A percentile compares a stretch with the other conserved stretches of the same genome.
Evolutionary conservation across 2,113 vertebrate genomes (phyloP).

Genomic region (Pachyramphus minor): DNA sequence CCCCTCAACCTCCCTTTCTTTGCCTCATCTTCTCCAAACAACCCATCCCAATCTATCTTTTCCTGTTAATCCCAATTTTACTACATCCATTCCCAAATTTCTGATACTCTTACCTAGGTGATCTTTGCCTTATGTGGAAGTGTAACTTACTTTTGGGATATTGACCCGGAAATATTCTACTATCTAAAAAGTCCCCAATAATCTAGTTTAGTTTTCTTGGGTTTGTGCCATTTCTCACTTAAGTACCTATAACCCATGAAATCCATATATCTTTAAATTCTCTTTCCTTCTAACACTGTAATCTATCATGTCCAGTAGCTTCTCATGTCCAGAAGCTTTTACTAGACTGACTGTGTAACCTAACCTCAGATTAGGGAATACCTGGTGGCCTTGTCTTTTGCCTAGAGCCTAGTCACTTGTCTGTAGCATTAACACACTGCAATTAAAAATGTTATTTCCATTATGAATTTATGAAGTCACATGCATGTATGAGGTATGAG

Average conservation of each 20-base stretch:
- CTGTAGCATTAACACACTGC: background rate
- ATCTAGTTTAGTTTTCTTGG: background rate
- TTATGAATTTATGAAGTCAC: background rate
- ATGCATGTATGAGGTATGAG: no score
- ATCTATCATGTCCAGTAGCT: background rate
- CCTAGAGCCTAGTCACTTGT: background rate
- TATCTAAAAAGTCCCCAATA: background rate
- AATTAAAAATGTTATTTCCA: background rate
- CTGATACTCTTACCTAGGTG: background rate
- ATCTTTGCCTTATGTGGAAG: background rate
- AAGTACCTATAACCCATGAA: background rate
- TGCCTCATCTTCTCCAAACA: background rate
- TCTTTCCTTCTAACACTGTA: background rate
- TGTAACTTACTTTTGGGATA: background rate
- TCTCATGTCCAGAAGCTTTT: background rate
- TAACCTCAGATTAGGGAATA: background rate
- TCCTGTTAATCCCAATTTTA: background rate
- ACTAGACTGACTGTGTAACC: fast-evolving
- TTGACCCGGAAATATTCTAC: background rate
- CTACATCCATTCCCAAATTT: background rate
- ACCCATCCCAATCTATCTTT: background rate
- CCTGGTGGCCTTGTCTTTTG: background rate
- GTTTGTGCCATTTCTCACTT: background rate
- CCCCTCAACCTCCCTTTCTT: background rate
- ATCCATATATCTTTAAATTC: background rate